Conservation (phyloP, 64 coral and sea anemone genomes). For the Trachythela sp. region DNA sequence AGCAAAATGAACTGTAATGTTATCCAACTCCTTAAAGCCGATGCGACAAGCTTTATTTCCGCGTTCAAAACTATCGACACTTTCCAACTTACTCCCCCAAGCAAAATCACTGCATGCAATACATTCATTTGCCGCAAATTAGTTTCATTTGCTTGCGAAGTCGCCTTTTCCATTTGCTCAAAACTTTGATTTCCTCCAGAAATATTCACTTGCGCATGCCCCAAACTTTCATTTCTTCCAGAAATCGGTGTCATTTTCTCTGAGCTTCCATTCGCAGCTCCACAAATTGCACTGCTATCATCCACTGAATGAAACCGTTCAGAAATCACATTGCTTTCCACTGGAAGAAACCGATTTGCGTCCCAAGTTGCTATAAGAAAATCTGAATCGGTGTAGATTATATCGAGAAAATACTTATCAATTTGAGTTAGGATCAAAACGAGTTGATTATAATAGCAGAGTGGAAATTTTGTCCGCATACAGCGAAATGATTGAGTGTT, state of each 20-base stretch:
- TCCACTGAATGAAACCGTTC: background rate
- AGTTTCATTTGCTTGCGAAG: too few species aligned
- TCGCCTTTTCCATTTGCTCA: too few species aligned
- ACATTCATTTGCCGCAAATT: background rate
- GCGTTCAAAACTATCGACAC: background rate
- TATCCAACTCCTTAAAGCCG: background rate
- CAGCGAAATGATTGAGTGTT: background rate
- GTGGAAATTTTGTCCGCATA: background rate
- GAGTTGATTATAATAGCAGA: background rate
- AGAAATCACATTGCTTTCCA: background rate
- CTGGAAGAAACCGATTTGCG: background rate
- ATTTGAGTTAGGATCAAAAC: background rate
- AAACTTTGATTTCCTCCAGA: too few species aligned
- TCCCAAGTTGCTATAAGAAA: background rate
- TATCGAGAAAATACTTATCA: background rate
- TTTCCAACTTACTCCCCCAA: background rate
- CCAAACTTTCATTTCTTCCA: background rate
- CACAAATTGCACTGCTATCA: too few species aligned
- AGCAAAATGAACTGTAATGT: background rate
- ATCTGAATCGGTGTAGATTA: conserved; percentile 3
- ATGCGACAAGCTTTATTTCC: background rate
- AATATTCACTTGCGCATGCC: background rate
- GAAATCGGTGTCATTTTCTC: background rate
- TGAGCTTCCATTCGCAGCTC: too few species aligned
- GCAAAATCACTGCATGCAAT: background rate